Percentiles rank a stretch among this genome's conserved stretches.
Evolutionary conservation across 2,113 vertebrate species (phyloP).

Genomic region (Beaufortia kweichowensis): DNA sequence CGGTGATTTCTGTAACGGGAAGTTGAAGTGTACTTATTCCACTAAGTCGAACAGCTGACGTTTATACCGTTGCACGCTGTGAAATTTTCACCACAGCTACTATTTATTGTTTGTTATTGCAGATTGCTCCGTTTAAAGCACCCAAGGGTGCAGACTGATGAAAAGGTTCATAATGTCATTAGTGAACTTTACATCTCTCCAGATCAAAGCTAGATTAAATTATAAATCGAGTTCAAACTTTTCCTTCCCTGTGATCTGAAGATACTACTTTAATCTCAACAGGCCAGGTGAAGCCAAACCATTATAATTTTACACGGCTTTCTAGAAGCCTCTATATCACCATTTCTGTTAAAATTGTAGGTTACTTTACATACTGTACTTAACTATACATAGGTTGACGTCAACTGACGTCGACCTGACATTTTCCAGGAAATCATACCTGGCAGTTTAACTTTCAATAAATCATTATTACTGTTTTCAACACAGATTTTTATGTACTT

Average conservation of each 20-base stretch:
- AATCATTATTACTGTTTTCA: no score
- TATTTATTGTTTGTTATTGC: constrained; percentile 60
- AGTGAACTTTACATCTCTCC: constrained; percentile 53
- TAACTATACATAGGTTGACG: no score
- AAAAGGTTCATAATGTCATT: constrained; percentile 62
- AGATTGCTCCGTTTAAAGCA: constrained; percentile 55
- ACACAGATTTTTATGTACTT: no score
- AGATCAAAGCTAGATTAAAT: constrained; percentile 62
- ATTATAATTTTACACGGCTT: no score
- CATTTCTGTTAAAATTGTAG: no score
- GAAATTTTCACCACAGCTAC: constrained; percentile 51
- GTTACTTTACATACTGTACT: no score
- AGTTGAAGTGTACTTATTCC: constrained; percentile 53
- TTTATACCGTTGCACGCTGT: constrained; percentile 46
- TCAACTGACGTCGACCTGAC: no score
- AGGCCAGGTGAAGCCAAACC: not conserved
- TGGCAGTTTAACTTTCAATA: no score
- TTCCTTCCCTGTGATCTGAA: not conserved
- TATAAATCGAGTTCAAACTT: constrained; percentile 66
- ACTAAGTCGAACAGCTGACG: constrained; percentile 30
- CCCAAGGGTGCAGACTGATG: constrained; percentile 56
- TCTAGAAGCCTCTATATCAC: no score
- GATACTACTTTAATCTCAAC: no score
- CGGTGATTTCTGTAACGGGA: constrained; percentile 51
- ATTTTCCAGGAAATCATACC: no score